Evolutionary conservation across 2,797 vertebrate genomes (phyloP).

Genomic region (Craterocephalus amniculus): DNA sequence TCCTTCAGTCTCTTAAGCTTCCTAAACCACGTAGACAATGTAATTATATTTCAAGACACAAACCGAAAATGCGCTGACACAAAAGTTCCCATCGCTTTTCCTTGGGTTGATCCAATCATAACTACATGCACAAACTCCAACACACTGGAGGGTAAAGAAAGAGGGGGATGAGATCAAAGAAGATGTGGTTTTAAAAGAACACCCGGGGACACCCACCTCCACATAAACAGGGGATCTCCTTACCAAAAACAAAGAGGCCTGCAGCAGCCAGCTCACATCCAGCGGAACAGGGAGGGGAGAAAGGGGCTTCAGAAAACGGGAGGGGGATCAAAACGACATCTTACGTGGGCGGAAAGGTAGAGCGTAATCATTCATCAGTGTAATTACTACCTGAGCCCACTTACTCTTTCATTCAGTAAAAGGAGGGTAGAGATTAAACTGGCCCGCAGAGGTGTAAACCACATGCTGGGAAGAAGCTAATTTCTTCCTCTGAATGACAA

Average conservation of each 20-base stretch:
- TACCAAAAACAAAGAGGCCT: slow-evolving; percentile 75
- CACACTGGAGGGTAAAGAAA: slow-evolving; percentile 46
- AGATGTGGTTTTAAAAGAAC: slow-evolving; percentile 69
- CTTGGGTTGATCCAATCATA: slow-evolving; percentile 22
- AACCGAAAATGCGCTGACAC: slow-evolving; percentile 2
- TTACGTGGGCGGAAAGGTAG: slow-evolving; percentile 72
- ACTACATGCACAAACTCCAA: slow-evolving; percentile 14
- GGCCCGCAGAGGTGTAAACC: slow-evolving; percentile 56
- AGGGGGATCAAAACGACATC: slow-evolving; percentile 55
- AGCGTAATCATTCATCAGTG: slow-evolving; percentile 81
- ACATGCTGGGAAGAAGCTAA: slow-evolving; percentile 38
- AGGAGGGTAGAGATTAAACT: slow-evolving; percentile 51
- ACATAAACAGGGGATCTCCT: slow-evolving; percentile 81
- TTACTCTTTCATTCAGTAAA: slow-evolving; percentile 75
- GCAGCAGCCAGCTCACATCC: slow-evolving; percentile 69
- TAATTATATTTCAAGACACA: slow-evolving; percentile 16
- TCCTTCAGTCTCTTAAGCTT: slow-evolving; percentile 26
- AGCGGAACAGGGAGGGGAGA: slow-evolving; percentile 60
- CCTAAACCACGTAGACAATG: slow-evolving; percentile 16
- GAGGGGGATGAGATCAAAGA: slow-evolving; percentile 73
- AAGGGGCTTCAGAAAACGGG: slow-evolving; percentile 28
- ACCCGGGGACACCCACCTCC: slow-evolving; percentile 74
- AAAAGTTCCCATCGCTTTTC: slow-evolving; percentile 30
- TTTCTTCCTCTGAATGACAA: slow-evolving; percentile 30
- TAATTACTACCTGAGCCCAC: slow-evolving; percentile 81